Conservation (phyloP, 2,888 invertebrate genomes). For the Drosophila sordidapex region DNA sequence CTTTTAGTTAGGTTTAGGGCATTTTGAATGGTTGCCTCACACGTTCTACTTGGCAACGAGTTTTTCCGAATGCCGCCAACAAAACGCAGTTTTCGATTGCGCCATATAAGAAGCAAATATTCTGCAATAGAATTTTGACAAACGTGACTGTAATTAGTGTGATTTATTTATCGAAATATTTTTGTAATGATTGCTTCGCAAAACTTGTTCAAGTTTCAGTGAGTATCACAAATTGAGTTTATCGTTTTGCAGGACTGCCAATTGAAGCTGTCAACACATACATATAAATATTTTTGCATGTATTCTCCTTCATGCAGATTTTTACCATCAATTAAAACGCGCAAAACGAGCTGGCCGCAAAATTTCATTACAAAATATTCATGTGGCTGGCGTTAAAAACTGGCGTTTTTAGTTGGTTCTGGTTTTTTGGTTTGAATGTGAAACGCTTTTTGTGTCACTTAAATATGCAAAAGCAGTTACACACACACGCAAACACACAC, state of each 20-base stretch:
- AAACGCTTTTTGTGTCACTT: slow-evolving; percentile 62
- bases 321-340: slow-evolving; percentile 76
- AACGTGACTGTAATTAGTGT: slow-evolving; percentile 43
- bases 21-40: background rate
- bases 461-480: slow-evolving; percentile 72
- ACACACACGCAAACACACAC: slow-evolving; percentile 14
- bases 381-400: slow-evolving; percentile 9
- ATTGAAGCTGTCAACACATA: slow-evolving; percentile 7
- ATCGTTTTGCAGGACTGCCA: slow-evolving; percentile 37
- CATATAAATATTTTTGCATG: background rate
- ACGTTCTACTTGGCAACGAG: slow-evolving; percentile 3
- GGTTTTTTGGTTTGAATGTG: slow-evolving; percentile 33
- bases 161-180: slow-evolving; percentile 39
- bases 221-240: slow-evolving; percentile 34
- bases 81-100: slow-evolving; percentile 4
- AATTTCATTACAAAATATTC: slow-evolving; percentile 64
- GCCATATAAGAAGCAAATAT: slow-evolving; percentile 1
- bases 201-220: slow-evolving; percentile 46
- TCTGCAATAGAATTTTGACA: slow-evolving; percentile 10
- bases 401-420: slow-evolving; percentile 18
- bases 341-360: slow-evolving; percentile 66
- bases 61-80: slow-evolving; percentile 22
- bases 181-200: slow-evolving; percentile 36
- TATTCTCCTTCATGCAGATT: slow-evolving; percentile 45
- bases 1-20: slow-evolving; percentile 17